A percentile compares a stretch with the other conserved stretches of the same genome.
These are phyloP conservation scores for Setipinna tenuifilis DNA, from an alignment of 2,797 vertebrate genomes.

Conservation along the genomic window DNA sequence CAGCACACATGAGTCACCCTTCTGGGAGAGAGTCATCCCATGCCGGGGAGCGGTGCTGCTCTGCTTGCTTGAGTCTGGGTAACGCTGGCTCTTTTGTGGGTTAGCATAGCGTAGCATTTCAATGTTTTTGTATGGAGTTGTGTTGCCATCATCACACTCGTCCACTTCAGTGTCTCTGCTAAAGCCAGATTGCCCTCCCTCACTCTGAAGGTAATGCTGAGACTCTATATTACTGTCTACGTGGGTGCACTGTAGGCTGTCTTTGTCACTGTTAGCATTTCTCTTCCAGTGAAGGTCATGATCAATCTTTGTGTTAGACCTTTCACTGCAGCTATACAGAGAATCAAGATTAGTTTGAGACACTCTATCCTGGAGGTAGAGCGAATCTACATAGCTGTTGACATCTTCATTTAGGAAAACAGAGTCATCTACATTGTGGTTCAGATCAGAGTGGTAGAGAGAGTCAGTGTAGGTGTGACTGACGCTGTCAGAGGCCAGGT, in stretches of 20 bases:
- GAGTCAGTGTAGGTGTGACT: constrained; percentile 44
- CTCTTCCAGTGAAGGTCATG: constrained; percentile 8
- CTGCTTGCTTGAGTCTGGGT: constrained; percentile 48
- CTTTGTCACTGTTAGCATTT: constrained; percentile 25
- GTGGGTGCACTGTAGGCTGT: constrained; percentile 32
- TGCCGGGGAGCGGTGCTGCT: constrained; percentile 48
- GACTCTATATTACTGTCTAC: constrained; percentile 61
- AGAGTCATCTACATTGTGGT: constrained; percentile 15
- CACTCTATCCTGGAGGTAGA: constrained; percentile 31
- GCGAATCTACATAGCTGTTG: constrained; percentile 45
- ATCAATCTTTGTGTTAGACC: background rate
- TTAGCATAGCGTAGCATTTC: constrained; percentile 66
- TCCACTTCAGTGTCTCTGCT: constrained; percentile 36
- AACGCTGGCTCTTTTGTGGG: constrained; percentile 42
- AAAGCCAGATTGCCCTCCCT: constrained; percentile 40
- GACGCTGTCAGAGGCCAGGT: constrained; percentile 31
- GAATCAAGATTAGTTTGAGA: constrained; percentile 52
- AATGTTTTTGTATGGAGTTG: constrained; percentile 79
- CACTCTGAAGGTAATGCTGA: constrained; percentile 16
- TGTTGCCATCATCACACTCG: constrained; percentile 56
- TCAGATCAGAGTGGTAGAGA: constrained; percentile 30
- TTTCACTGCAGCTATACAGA: constrained; percentile 35
- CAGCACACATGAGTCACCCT: background rate
- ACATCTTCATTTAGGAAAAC: constrained; percentile 34
- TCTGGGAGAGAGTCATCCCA: constrained; percentile 16